phyloP scores from a whole-genome alignment of 2,888 invertebrate species.

The Proisotoma minuta region DNA sequence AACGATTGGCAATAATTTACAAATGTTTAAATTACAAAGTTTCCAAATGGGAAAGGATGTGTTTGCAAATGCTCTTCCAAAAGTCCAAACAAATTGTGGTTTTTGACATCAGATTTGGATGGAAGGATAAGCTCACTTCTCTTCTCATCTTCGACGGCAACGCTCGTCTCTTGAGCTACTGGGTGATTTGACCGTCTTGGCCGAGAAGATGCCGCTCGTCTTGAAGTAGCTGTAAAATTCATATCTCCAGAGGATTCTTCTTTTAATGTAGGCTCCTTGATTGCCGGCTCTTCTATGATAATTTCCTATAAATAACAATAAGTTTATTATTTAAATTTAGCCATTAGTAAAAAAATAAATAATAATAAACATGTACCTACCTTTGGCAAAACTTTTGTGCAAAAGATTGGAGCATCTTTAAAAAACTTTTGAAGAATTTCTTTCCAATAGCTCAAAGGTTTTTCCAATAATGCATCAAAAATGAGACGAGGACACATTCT shows the following conservation, averaged over 20 bases:
- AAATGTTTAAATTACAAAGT: slow-evolving; percentile 22
- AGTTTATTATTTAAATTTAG: background rate
- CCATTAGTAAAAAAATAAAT: too few species aligned
- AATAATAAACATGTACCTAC: slow-evolving; percentile 16
- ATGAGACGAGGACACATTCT: slow-evolving; percentile 33
- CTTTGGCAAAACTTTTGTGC: slow-evolving; percentile 42
- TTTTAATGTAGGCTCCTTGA: slow-evolving; percentile 1
- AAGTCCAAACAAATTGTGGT: slow-evolving; percentile 24
- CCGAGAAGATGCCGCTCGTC: slow-evolving; percentile 40
- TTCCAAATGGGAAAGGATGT: slow-evolving; percentile 42
- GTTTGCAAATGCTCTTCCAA: slow-evolving; percentile 39
- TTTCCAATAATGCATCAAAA: slow-evolving; percentile 30
- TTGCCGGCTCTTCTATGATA: background rate
- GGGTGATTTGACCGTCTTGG: slow-evolving; percentile 35
- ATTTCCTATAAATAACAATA: background rate
- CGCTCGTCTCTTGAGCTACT: slow-evolving; percentile 33
- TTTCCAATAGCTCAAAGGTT: slow-evolving; percentile 39
- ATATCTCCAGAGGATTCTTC: slow-evolving; percentile 32
- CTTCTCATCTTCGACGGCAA: slow-evolving; percentile 40
- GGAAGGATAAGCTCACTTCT: slow-evolving; percentile 15
- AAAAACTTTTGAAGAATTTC: slow-evolving; percentile 36
- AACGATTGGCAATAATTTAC: background rate
- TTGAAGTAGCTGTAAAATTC: slow-evolving; percentile 37
- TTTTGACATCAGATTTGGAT: background rate
- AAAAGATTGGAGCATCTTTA: slow-evolving; percentile 30